A percentile compares a stretch with the other conserved stretches of the same genome.
Conservation (phyloP, 2,888 invertebrate species). For the Tetanocera ferruginea region DNA sequence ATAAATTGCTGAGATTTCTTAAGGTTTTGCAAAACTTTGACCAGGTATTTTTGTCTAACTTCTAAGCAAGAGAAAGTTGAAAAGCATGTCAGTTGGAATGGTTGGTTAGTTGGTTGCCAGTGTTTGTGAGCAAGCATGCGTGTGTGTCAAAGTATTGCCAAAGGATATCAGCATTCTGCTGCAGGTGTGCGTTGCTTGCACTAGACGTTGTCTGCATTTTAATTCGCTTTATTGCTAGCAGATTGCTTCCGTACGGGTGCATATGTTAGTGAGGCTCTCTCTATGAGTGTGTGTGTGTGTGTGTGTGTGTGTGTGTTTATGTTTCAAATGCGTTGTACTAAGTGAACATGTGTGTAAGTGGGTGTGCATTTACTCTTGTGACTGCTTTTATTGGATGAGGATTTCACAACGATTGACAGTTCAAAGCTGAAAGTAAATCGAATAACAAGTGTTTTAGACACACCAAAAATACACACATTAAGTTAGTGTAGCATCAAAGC, state of each 20-base stretch:
- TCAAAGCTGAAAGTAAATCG: slow-evolving; percentile 28
- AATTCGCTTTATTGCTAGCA: slow-evolving; percentile 11
- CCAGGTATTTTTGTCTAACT: not conserved
- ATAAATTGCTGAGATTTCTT: not conserved
- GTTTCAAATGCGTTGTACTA: not conserved
- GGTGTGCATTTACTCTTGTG: not conserved
- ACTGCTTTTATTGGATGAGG: slow-evolving; percentile 27
- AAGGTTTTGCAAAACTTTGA: not conserved
- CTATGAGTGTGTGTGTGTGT: not conserved
- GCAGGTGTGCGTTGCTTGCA: not conserved
- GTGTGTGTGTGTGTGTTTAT: not conserved
- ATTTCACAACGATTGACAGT: slow-evolving; percentile 31
- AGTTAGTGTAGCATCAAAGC: not conserved
- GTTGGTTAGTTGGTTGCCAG: not conserved
- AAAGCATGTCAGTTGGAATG: not conserved
- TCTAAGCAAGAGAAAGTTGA: too few relatives aligned
- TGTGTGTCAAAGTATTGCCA: too few relatives aligned
- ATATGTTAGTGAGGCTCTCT: not conserved
- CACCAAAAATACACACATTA: not conserved
- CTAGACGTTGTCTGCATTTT: not conserved
- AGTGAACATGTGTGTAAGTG: not conserved
- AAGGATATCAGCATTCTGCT: too few relatives aligned
- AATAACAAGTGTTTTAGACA: slow-evolving; percentile 1
- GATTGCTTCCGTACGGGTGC: slow-evolving; percentile 18
- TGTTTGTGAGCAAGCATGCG: too few relatives aligned